A percentile compares a stretch with the other conserved stretches of the same genome.
Conservation (phyloP, 1,140 invertebrate genomes). For the Trialeurodes vaporariorum region DNA sequence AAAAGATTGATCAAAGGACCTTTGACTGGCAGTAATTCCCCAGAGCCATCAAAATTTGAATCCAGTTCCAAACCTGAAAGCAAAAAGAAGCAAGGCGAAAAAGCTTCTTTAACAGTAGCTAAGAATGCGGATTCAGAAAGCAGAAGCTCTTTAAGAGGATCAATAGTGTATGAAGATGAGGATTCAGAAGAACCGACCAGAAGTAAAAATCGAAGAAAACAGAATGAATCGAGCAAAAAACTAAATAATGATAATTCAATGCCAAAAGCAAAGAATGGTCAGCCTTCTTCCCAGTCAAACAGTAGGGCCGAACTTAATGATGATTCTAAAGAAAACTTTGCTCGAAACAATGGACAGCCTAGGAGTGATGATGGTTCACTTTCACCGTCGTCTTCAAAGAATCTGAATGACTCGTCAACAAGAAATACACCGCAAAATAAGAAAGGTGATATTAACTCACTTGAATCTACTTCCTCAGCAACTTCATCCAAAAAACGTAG, state of each 20-base stretch:
- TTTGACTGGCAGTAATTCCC: too few species aligned
- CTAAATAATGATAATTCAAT: neutral
- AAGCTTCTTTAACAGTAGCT: neutral
- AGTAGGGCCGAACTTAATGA: too few species aligned
- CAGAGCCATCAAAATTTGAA: too few species aligned
- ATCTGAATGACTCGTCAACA: neutral
- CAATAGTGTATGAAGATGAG: constrained; percentile 43
- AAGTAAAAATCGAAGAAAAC: neutral
- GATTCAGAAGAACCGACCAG: constrained; percentile 21
- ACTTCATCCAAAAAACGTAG: neutral
- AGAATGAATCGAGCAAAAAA: neutral
- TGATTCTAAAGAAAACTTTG: neutral
- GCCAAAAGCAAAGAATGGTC: too few species aligned
- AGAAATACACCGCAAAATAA: neutral
- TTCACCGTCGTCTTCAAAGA: neutral
- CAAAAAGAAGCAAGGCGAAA: neutral
- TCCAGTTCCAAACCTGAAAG: too few species aligned
- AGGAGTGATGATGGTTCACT: too few species aligned
- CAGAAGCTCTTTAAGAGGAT: constrained; percentile 28
- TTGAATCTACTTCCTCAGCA: too few species aligned
- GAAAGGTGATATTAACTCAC: neutral
- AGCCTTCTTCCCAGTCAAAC: too few species aligned
- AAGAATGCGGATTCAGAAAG: neutral
- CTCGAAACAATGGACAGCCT: neutral
- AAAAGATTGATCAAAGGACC: too few species aligned